Base-by-base conservation (phyloP, 1,140 invertebrate genomes). In the Drosophila arizonae region DNA sequence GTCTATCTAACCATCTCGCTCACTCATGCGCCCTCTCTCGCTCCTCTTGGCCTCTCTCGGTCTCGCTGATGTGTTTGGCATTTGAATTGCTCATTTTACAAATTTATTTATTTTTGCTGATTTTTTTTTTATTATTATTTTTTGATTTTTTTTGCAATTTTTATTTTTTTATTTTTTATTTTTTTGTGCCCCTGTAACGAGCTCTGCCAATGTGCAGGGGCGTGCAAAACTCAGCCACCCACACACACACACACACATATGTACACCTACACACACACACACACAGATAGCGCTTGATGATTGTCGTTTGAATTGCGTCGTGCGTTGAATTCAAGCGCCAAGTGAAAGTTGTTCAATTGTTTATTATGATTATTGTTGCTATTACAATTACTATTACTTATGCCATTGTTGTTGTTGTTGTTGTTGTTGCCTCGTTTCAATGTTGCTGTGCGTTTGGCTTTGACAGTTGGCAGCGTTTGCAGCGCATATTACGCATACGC, bases 281-380 rank as follows among this genome's bases (percentile, higher is more conserved):
- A 62, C 41, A 65, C 28, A 71, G 62, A 64, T 13, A 24, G 6
- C 17, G 36, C 36, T 43, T 74, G 65, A 81, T 81, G 76, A 70
- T 77, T 75, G 76, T 72, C 72, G 65, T 76, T 87, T 87, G 82
- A 82, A 87, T 86, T 87, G 66, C 81, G 84, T 87, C 82, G 82
- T 87, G 82, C 82, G 79, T 84, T 86, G 86, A 90, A 89, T 89
- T 90, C 81, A 90, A 90, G 86, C 81, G 86, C 76, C 78, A 81
- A 89, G 86, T 89, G 86, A 89, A 89, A 89, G 86, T 89, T 89
- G 72, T 75, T 90, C 81, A 86, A 85, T 81, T 90, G 81, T 85
- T 85, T 86, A 89, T 89, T 90, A 89, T 80, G 71, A 80, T 76
- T 82, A 71, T 81, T 85, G 52, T 76, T 79, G 62, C 46, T 74